Conservation (phyloP, 2,113 vertebrate genomes). For the Aptenodytes patagonicus region DNA sequence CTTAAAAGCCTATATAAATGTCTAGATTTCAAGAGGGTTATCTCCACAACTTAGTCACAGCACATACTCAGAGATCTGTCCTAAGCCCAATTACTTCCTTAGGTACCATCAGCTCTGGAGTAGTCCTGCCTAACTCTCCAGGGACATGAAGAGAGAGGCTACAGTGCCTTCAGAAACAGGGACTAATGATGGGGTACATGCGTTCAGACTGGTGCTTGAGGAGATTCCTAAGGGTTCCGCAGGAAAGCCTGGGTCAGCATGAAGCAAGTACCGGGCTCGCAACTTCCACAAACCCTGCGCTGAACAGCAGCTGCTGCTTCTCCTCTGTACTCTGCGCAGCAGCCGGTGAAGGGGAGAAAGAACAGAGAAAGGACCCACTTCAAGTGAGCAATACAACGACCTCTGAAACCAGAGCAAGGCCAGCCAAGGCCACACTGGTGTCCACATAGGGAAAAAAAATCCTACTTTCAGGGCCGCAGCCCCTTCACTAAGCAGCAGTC, state of each 20-base stretch:
- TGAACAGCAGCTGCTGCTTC: neutral
- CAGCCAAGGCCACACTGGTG: neutral
- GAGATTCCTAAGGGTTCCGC: neutral
- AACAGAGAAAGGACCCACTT: neutral
- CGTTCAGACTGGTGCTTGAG: neutral
- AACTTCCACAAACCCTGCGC: neutral
- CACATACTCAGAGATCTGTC: neutral
- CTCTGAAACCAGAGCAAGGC: neutral
- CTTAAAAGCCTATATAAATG: neutral
- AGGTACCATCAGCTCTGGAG: neutral
- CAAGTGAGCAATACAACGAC: fast-evolving
- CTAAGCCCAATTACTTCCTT: neutral
- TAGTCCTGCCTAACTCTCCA: neutral
- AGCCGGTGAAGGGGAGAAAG: neutral
- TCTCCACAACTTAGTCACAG: neutral
- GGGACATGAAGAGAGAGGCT: neutral
- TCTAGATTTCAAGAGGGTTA: neutral
- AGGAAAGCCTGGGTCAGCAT: neutral
- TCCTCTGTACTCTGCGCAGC: neutral
- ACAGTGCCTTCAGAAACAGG: neutral
- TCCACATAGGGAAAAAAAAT: neutral
- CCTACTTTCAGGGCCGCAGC: neutral
- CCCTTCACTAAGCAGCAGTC: neutral
- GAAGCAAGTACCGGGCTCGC: neutral
- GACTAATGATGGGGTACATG: neutral